Evolutionary conservation across 2,888 invertebrate genomes (phyloP), one percentile per base, ranked within the genome.

Genomic region (Deilephila porcellus): DNA sequence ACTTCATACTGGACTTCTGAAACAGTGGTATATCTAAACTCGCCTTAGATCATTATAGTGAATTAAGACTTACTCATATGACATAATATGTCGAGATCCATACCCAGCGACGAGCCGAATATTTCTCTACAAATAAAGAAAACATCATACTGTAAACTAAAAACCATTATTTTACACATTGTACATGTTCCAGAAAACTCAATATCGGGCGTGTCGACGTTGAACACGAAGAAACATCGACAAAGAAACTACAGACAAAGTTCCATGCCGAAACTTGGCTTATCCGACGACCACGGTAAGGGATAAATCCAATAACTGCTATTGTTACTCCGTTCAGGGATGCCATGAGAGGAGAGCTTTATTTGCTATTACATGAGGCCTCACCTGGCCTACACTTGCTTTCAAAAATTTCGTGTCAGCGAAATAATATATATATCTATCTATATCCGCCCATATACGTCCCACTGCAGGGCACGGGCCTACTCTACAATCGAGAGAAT

Each of bases 181-280:
- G 29, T 45, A 71, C 34, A 56, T 84, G 80, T 91, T 92, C 37
- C 90, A 94, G 94, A 93, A 84, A 93, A 94, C 80, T 93, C 95
- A 80, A 90, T 94, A 88, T 94, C 95, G 19, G 94, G 94, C 0
- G 87, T 91, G 59, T 94, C 93, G n/a, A 95, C 95, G 56, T 79
- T 95, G 73, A 95, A 95, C 76, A 82, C 93, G 1, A 94, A 94
- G 86, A 94, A 94, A 80, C 90, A 91, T 74, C 86, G 93, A 25
- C 93, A 91, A 81, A 89, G 94, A 76, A 94, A 93, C 82, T 94
- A 92, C 81, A 90, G 95, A 76, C 95, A 95, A 82, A 95, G 94
- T 76, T 95, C 95, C 19, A 91, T 95, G 91, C 95, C 95, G n/a
- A 95, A 95, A 88, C 87, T 94, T 82, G 93, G 93, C 78, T 84